A percentile compares a stretch with the other conserved stretches of the same genome.
Evolutionary conservation across 2,797 vertebrate genomes (phyloP).

Genomic region (Enteromius fasciolatus): DNA sequence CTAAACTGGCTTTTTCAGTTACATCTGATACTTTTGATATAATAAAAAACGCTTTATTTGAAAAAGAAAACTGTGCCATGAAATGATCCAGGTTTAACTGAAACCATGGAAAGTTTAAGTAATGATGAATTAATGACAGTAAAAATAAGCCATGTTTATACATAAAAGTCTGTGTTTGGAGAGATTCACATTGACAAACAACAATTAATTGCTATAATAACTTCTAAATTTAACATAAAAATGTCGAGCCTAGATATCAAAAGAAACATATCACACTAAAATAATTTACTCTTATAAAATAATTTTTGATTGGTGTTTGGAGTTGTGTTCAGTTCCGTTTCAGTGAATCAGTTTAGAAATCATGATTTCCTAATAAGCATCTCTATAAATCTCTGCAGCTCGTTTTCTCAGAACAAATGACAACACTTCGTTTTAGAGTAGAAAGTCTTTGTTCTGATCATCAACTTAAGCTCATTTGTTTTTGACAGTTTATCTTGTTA

Average conservation of each 20-base stretch:
- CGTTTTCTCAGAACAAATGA: neutral
- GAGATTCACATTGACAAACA: neutral
- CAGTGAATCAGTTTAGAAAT: neutral
- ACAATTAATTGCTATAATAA: neutral
- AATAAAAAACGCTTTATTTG: neutral
- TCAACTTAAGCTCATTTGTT: conserved; percentile 40
- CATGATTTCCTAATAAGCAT: neutral
- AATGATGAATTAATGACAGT: neutral
- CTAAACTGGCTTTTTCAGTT: neutral
- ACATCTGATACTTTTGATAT: neutral
- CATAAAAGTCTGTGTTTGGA: neutral
- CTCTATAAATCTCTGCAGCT: neutral
- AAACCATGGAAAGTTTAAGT: neutral
- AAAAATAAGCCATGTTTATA: neutral
- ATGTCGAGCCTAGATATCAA: neutral
- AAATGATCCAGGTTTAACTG: neutral
- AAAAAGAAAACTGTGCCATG: neutral
- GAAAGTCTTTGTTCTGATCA: conserved; percentile 20
- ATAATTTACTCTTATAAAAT: neutral
- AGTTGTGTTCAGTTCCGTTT: neutral
- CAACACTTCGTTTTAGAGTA: neutral
- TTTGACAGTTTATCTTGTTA: conserved; percentile 46
- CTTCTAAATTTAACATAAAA: neutral
- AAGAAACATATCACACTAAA: neutral
- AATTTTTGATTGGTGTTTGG: neutral